Base-by-base conservation (phyloP, 1,140 invertebrate genomes). In the Drosophila arawakana region DNA sequence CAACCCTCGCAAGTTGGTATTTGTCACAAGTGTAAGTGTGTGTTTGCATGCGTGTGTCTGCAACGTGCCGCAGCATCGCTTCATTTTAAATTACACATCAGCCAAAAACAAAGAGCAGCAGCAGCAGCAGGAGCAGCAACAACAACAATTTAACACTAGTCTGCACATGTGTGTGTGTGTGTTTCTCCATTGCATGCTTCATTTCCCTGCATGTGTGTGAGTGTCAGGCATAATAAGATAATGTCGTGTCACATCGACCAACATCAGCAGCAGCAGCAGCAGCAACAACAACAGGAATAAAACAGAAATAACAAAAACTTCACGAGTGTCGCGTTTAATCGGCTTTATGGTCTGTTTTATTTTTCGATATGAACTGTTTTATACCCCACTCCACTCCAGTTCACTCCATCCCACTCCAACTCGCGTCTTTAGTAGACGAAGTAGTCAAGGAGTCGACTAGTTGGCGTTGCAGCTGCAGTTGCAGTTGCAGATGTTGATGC, bases 301-400 rank as follows among this genome's bases (percentile, higher is more conserved):
- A 65, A 54, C 58, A 79, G 50, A 46, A 63, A 46, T 0, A 76
- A 70, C 52, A 63, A 71, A 68, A 83, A 75, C 81, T 85, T 82
- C 76, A 57, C 83, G 73, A 82, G 83, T 89, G 83, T 89, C 67
- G 84, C 76, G 73, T 73, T 89, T 88, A 88, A 88, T 88, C 83
- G 83, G 83, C 84, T 88, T 89, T 89, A 89, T 80, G 84, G 80
- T 88, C 84, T 88, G 83, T 88, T 88, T 88, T 88, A 88, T 89
- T 83, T 88, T 88, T 63, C 84, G 81, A 88, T 88, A 89, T 86
- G 84, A 88, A 88, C 83, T 88, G 83, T 81, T 76, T 77, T 79
- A 82, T 72, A 69, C 54, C 39, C 57, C 43, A 57, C 54, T 30
- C 25, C 25, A 3, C 25, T 30, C 25, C 25, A 30, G 0, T 30